A percentile compares a stretch with the other conserved stretches of the same genome.
Evolutionary conservation across 2,888 invertebrate genomes (phyloP).

Genomic region (Drosophila nr. perissopoda): DNA sequence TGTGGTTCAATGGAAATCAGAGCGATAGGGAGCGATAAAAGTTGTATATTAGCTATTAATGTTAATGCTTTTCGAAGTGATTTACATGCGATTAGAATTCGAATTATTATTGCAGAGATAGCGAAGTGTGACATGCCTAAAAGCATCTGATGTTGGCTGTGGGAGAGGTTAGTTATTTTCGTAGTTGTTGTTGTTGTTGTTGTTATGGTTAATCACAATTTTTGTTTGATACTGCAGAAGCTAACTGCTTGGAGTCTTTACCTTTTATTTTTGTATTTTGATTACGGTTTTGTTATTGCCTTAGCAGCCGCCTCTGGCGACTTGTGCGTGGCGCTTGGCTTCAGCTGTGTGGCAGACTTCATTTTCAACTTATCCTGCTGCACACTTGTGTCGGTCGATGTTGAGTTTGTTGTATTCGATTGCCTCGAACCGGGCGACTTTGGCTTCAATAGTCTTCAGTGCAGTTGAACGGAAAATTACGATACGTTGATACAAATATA

Average conservation of each 20-base stretch:
- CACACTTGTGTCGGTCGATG: slow-evolving; percentile 61
- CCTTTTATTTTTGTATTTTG: slow-evolving; percentile 32
- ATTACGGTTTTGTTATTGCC: slow-evolving; percentile 29
- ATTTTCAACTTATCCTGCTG: slow-evolving; percentile 71
- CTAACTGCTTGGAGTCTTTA: slow-evolving; percentile 21
- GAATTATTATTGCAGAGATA: slow-evolving; percentile 24
- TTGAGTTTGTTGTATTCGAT: slow-evolving; percentile 79
- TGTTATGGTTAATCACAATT: slow-evolving; percentile 34
- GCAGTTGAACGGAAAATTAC: slow-evolving; percentile 38
- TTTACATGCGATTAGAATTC: slow-evolving; percentile 51
- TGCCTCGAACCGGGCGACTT: slow-evolving; percentile 70
- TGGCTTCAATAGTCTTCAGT: slow-evolving; percentile 73
- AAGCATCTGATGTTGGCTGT: slow-evolving; percentile 18
- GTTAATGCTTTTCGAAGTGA: slow-evolving; percentile 42
- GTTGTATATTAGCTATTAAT: neutral
- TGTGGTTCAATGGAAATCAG: too few species aligned
- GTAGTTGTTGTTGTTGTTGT: slow-evolving; percentile 25
- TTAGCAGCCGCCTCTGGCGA: slow-evolving; percentile 11
- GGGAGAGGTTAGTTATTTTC: neutral
- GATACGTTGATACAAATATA: slow-evolving; percentile 27
- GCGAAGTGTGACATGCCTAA: slow-evolving; percentile 21
- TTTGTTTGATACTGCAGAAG: neutral
- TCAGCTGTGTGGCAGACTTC: slow-evolving; percentile 29
- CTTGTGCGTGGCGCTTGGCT: slow-evolving; percentile 24
- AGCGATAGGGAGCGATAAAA: neutral